Evolutionary conservation across 2,888 invertebrate species (phyloP), one percentile per base, ranked within the genome.

Genomic region (Acleris laterana): DNA sequence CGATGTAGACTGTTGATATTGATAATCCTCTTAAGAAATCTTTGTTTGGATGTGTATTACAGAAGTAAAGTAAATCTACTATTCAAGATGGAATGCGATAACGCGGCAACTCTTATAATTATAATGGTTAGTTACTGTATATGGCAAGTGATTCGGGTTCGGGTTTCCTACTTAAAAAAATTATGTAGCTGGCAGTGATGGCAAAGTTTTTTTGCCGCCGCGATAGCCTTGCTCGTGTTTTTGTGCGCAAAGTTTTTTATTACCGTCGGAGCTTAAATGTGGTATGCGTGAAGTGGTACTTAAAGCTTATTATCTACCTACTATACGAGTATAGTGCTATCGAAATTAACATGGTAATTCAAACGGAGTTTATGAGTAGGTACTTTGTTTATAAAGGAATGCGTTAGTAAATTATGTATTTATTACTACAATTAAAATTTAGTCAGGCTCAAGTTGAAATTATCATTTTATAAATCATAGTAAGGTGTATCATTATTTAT

Each of bases 161-260:
- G n/a, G 38, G 51, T 62, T 62, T 66, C 62, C 28, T 52, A 57
- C 38, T 57, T 57, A 48, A 56, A 61, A 57, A 63, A 58, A 53
- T 60, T 9, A 49, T 58, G 52, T 52, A 25, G 55, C 25, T 42
- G 52, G 46, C 25, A 62, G 56, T 51, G 50, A 28, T 52, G 61
- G 52, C 52, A 22, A 44, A 25, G 7, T 25, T 60, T 42, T 32
- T 59, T 60, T 60, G 68, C 68, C 72, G 74, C 72, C 70, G 70
- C 49, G 68, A 63, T 72, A 75, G 72, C 84, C 82, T 81, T 78
- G 78, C 72, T 72, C 71, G 77, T 78, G 77, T 78, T 79, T 75
- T 70, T 70, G 68, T 58, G 48, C 49, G 69, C 58, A 73, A 74
- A 74, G 63, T 74, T 76, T 74, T 82, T 82, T 74, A 72, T 72